Evolutionary conservation across 2,888 invertebrate species (phyloP).

Genomic region (Plebejus anna): DNA sequence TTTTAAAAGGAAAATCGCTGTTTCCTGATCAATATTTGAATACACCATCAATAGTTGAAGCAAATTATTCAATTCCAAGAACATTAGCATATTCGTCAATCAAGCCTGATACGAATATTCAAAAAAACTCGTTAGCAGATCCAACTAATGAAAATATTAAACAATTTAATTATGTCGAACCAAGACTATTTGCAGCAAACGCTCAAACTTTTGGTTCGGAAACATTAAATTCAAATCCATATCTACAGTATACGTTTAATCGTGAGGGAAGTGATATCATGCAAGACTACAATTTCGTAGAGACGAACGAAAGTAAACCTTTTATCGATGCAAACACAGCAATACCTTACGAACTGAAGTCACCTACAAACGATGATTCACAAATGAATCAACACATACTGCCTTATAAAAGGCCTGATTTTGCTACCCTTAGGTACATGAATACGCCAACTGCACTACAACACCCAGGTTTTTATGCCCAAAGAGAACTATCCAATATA

Average conservation of each 20-base stretch:
- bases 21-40: neutral
- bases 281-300: neutral
- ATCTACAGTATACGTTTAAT: neutral
- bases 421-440: neutral
- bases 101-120: neutral
- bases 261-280: neutral
- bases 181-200: neutral
- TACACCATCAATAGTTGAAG: neutral
- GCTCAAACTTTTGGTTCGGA: neutral
- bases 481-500: neutral
- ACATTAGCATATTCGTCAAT: neutral
- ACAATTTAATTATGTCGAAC: neutral
- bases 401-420: neutral
- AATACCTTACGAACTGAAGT: neutral
- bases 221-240: neutral
- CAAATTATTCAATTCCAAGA: neutral
- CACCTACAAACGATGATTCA: neutral
- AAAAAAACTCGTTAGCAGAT: neutral
- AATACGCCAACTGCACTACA: neutral
- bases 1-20: neutral
- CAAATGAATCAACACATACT: neutral
- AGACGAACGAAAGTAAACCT: neutral
- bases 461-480: neutral
- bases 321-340: neutral
- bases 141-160: neutral